These are phyloP conservation scores for Lasioglossum marginatum DNA, from an alignment of 2,888 invertebrate species.

Conservation along the genomic window DNA sequence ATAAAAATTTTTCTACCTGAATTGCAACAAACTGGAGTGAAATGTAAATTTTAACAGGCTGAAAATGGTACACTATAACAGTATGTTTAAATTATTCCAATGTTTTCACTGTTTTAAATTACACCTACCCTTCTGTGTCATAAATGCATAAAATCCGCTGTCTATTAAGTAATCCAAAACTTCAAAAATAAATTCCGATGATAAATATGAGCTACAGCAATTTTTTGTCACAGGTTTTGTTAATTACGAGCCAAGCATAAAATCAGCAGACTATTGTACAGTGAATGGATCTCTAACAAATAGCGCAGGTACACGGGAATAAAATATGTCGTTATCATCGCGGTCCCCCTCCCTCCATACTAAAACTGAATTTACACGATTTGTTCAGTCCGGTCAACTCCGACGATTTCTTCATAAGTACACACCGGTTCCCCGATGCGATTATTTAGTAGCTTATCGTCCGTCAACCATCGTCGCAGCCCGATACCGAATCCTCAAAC, in stretches of 20 bases:
- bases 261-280: background rate
- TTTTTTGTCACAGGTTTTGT: background rate
- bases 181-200: background rate
- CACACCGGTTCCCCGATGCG: background rate
- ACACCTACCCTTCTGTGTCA: no score
- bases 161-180: background rate
- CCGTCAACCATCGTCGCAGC: conserved; percentile 10
- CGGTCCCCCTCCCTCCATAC: background rate
- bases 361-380: background rate
- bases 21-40: no score
- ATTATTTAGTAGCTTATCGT: conserved; percentile 41
- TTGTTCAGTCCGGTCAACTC: background rate
- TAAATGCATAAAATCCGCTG: no score
- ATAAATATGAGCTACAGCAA: background rate
- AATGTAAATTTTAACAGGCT: no score
- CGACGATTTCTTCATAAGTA: conserved; percentile 3
- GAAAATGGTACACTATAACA: no score
- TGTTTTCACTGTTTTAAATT: no score
- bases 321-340: background rate
- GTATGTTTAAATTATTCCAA: no score
- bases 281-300: background rate
- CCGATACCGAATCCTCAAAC: conserved; percentile 40
- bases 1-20: no score
- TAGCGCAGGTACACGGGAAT: background rate
- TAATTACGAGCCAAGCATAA: background rate